phyloP scores from a whole-genome alignment of 1,140 invertebrate genomes.

The Tribolium madens region DNA sequence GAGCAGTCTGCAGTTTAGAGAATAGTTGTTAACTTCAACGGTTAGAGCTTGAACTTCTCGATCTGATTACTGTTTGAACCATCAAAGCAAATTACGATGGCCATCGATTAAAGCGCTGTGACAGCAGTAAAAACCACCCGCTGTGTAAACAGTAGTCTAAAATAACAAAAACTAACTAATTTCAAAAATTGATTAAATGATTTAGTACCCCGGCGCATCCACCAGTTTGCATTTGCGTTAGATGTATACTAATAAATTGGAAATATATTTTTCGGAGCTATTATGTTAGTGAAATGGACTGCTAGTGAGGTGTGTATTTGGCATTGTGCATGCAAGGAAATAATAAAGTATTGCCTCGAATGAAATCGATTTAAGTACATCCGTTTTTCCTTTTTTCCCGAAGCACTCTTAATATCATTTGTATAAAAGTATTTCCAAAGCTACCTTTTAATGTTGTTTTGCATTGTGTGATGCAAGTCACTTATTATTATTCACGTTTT shows the following conservation, averaged over 20 bases:
- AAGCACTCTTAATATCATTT: conserved; percentile 23
- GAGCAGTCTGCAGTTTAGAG: conserved; percentile 13
- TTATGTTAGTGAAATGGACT: conserved; percentile 47
- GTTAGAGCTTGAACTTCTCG: conserved; percentile 10
- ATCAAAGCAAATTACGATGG: conserved; percentile 19
- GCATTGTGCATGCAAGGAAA: conserved; percentile 50
- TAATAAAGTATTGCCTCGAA: conserved; percentile 53
- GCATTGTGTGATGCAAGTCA: background rate
- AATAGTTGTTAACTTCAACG: conserved; percentile 29
- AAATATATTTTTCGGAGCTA: conserved; percentile 49
- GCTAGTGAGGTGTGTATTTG: conserved; percentile 53
- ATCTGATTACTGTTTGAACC: conserved; percentile 20
- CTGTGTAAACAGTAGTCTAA: conserved; percentile 11
- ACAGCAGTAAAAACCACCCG: conserved; percentile 23
- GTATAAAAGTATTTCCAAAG: conserved; percentile 4
- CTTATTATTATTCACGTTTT: background rate
- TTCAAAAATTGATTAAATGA: background rate
- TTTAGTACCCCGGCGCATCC: conserved; percentile 10
- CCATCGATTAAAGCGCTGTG: conserved; percentile 25
- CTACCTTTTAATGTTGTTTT: background rate
- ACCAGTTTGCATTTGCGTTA: conserved; percentile 2
- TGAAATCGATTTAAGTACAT: conserved; percentile 52
- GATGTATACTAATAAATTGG: conserved; percentile 46
- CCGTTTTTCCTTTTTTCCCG: conserved; percentile 46
- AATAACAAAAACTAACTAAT: background rate